These are phyloP conservation scores for Bicyclus anynana DNA, from an alignment of 1,140 invertebrate species.

Conservation along the genomic window DNA sequence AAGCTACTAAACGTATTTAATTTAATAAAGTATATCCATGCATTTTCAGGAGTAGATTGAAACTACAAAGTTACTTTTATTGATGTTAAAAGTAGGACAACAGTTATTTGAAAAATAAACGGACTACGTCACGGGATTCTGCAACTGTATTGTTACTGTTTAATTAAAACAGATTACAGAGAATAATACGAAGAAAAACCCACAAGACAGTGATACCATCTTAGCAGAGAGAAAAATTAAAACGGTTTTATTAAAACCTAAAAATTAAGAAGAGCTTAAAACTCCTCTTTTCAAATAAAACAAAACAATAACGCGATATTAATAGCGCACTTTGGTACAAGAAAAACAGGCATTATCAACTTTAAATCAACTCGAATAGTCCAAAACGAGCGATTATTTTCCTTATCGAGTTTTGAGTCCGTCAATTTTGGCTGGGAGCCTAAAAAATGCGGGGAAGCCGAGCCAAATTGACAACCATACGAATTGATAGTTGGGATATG, in stretches of 20 bases:
- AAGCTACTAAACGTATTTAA: too few relatives aligned
- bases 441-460: constrained; percentile 21
- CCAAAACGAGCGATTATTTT: constrained; percentile 22
- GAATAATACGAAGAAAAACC: too few relatives aligned
- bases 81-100: too few relatives aligned
- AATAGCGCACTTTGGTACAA: constrained; percentile 6
- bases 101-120: too few relatives aligned
- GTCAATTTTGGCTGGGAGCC: constrained; percentile 23
- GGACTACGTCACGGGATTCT: too few relatives aligned
- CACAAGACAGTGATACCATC: too few relatives aligned
- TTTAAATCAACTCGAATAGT: constrained; percentile 19
- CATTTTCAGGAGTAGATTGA: too few relatives aligned
- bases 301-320: constrained; percentile 1
- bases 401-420: constrained; percentile 20
- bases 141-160: too few relatives aligned
- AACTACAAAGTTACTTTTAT: too few relatives aligned
- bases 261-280: background rate
- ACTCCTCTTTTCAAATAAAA: background rate
- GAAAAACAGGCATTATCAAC: constrained; percentile 13
- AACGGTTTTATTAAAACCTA: background rate
- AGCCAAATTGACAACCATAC: constrained; percentile 26
- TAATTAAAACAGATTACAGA: too few relatives aligned
- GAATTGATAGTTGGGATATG: constrained; percentile 16
- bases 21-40: too few relatives aligned
- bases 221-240: too few relatives aligned